Conservation (phyloP, 1,140 invertebrate genomes). For the Globodera rostochiensis region DNA sequence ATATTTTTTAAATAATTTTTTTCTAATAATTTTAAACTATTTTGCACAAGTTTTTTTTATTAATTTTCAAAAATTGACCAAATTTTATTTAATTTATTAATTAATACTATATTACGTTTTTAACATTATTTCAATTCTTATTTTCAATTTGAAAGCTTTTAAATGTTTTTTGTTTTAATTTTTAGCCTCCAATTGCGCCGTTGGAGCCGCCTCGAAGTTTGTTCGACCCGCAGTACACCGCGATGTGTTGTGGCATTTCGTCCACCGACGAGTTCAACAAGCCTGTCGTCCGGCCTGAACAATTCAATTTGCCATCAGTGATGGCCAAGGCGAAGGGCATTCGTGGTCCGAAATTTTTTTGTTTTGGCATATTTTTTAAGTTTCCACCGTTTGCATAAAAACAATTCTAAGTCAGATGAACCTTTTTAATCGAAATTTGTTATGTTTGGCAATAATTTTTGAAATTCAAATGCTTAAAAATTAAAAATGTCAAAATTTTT, state of each 20-base stretch:
- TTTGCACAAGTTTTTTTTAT: too few species aligned
- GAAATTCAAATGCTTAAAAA: too few species aligned
- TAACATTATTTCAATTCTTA: too few species aligned
- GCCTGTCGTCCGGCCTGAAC: constrained; percentile 18
- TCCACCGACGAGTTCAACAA: background rate
- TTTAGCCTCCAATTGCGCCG: constrained; percentile 17
- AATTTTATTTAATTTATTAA: too few species aligned
- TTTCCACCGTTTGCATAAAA: background rate
- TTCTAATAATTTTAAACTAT: too few species aligned
- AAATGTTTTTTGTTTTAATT: background rate
- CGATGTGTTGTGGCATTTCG: background rate
- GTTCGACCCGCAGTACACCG: constrained; percentile 32
- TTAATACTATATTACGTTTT: too few species aligned
- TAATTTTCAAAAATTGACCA: too few species aligned
- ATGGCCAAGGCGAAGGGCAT: constrained; percentile 36
- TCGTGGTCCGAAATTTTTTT: constrained; percentile 19
- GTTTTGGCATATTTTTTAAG: background rate
- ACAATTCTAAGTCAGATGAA: background rate
- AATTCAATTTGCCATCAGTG: constrained; percentile 34
- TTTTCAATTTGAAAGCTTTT: background rate
- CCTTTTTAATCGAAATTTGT: background rate
- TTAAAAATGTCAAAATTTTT: background rate
- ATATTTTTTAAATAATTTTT: too few species aligned
- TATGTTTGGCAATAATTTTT: background rate
- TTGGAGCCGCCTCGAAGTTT: constrained; percentile 37